Conservation (phyloP, 1,140 invertebrate species). For the Yoshiicerus persimilis region DNA sequence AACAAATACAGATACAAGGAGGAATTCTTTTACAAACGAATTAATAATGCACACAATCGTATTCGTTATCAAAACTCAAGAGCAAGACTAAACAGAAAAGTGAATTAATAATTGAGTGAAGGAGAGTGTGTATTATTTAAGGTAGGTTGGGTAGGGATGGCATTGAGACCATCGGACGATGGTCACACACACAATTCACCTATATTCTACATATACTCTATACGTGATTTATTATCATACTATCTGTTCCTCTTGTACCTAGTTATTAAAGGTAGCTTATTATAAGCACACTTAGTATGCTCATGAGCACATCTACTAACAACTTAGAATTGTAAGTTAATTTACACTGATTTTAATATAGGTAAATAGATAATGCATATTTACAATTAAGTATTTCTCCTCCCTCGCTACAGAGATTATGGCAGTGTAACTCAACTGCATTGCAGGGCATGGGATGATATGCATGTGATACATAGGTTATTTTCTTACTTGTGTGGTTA, state of each 20-base stretch:
- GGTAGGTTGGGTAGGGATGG: not conserved
- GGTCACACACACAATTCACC: not conserved
- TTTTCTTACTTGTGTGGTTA: not conserved
- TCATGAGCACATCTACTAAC: no score
- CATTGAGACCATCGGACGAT: not conserved
- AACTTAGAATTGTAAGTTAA: no score
- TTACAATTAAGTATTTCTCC: not conserved
- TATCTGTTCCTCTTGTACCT: not conserved
- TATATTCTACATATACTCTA: not conserved
- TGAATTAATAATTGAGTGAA: not conserved
- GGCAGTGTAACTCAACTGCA: not conserved
- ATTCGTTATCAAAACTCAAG: not conserved
- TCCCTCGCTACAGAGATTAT: not conserved
- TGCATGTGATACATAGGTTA: not conserved
- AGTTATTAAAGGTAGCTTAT: not conserved
- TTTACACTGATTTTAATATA: no score
- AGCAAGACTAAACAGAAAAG: not conserved
- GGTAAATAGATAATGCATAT: not conserved
- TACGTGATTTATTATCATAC: not conserved
- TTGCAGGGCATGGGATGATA: not conserved
- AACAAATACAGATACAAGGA: not conserved
- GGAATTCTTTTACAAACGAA: not conserved
- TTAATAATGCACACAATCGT: not conserved
- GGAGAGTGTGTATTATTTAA: conserved; percentile 2
- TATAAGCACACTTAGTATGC: no score